Conservation (phyloP, 2,888 invertebrate species). For the Nemotelus pantherinus region DNA sequence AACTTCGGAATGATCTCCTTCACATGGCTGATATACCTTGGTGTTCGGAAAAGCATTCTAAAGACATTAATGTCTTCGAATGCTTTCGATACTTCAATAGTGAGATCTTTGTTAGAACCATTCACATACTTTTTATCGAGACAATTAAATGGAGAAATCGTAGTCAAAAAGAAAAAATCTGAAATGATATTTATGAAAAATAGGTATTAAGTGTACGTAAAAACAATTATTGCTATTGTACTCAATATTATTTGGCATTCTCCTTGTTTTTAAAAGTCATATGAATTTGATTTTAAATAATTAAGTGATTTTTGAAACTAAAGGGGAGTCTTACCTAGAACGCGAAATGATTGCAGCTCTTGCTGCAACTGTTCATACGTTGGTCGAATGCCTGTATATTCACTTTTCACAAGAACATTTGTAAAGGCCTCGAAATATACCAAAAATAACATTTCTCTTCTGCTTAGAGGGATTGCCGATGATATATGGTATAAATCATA, state of each 20-base stretch:
- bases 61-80: neutral
- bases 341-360: neutral
- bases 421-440: conserved; percentile 21
- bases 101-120: no score
- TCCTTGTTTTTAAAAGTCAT: no score
- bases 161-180: no score
- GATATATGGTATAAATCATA: conserved; percentile 18
- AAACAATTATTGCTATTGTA: no score
- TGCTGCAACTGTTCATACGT: conserved; percentile 27
- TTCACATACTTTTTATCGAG: no score
- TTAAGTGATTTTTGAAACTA: no score
- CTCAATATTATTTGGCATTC: no score
- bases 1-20: conserved; percentile 7
- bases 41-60: neutral
- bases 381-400: conserved; percentile 9
- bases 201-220: no score
- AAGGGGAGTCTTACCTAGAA: neutral
- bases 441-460: neutral
- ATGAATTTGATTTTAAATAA: no score
- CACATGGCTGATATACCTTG: neutral
- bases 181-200: no score
- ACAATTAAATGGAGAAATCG: no score
- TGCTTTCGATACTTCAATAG: no score
- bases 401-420: conserved; percentile 1
- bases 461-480: neutral